Percentiles rank a stretch among this genome's conserved stretches.
phyloP scores from a whole-genome alignment of 2,113 vertebrate species.

The Panthera leo region DNA sequence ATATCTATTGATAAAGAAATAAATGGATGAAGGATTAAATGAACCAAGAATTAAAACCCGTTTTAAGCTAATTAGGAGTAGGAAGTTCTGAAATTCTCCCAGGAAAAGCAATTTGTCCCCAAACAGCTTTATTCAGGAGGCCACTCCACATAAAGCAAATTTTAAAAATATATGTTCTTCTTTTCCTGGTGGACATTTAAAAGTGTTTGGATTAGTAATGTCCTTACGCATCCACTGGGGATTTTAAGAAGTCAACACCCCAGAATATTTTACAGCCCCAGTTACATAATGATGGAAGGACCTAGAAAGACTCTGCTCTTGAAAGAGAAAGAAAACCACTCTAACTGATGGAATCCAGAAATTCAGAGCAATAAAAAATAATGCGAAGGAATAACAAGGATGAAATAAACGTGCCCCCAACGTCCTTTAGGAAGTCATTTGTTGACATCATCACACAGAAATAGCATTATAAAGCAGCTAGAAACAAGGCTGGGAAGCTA shows the following conservation, averaged over 20 bases:
- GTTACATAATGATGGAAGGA: not conserved
- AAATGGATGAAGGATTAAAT: not conserved
- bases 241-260: not conserved
- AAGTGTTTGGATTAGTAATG: not conserved
- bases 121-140: not conserved
- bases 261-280: not conserved
- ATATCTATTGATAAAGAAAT: not conserved
- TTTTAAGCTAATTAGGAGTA: not conserved
- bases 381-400: not conserved
- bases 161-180: not conserved
- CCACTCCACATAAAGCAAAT: not conserved
- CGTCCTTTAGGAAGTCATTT: not conserved
- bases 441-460: not conserved
- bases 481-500: not conserved
- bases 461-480: not conserved
- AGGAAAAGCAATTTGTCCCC: not conserved
- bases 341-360: not conserved
- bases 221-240: not conserved
- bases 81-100: not conserved
- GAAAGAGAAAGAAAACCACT: not conserved
- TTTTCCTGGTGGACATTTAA: not conserved
- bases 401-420: not conserved
- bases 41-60: not conserved
- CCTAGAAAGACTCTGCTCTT: not conserved
- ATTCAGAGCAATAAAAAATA: not conserved